Conservation (phyloP, 2,113 vertebrate species). For the Callorhinus ursinus region DNA sequence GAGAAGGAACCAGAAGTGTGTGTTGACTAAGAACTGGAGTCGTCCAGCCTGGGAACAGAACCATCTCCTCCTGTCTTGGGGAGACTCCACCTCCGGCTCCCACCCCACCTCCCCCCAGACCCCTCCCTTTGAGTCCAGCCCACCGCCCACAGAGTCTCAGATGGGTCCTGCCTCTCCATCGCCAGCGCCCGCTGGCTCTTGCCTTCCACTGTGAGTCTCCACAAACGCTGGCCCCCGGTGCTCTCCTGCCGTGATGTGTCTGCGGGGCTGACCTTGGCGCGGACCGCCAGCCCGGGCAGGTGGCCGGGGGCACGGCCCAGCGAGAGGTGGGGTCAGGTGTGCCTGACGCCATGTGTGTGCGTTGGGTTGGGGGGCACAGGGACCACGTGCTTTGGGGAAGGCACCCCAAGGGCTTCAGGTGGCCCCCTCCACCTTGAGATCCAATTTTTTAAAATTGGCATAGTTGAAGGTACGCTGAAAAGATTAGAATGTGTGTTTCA, state of each 20-base stretch:
- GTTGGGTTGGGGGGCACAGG: background rate
- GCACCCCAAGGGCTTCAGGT: background rate
- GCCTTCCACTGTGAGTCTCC: background rate
- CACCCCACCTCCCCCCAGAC: background rate
- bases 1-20: background rate
- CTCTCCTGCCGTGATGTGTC: fast-evolving
- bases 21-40: background rate
- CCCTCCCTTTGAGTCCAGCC: background rate
- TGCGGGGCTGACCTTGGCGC: background rate
- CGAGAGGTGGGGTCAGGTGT: background rate
- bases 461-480: background rate
- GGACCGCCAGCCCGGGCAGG: background rate
- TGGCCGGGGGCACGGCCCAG: background rate
- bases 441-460: background rate
- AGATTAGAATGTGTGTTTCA: background rate
- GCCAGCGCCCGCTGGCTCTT: background rate
- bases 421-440: background rate
- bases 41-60: background rate
- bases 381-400: background rate
- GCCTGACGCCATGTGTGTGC: background rate
- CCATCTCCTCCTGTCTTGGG: background rate
- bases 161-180: background rate
- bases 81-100: background rate
- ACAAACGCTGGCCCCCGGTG: background rate
- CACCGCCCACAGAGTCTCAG: background rate